Base-by-base conservation (phyloP, 2,797 vertebrate genomes). In the Melanitta fusca region DNA sequence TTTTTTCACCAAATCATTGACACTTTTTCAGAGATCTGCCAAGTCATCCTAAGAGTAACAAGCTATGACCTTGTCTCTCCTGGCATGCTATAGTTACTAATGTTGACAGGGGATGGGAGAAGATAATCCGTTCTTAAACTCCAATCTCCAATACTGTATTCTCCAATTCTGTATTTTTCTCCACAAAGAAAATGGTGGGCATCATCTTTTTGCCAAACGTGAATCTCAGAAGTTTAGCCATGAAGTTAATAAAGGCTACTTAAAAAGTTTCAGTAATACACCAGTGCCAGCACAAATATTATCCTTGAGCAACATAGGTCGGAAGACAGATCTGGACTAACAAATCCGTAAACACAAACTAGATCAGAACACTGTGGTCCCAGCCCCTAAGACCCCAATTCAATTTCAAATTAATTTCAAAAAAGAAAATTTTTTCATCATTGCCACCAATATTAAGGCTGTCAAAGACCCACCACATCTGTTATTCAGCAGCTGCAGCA, bases 401-500 rank as follows among this genome's bases (percentile, higher is more conserved):
- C 32, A 86, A 91, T 60, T 45, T 65, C 25, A 81, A 32, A 61
- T 96, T 57, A 38, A 93, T 56, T 87, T 91, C 58, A 91, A 95
- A 94, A 80, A 62, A 84, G n/a, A 94, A 57, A 69, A 69, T 11
- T 5, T n/a, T 79, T 71, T 80, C 81, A 80, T 49, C 73, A 41
- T 89, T 95, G 72, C 51, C 58, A 93, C 38, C 74, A 84, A 69
- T 77, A 80, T 78, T 60, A 89, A 85, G 45, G 70, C 72, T 62
- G 41, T 71, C 84, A 91, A 87, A 92, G 66, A 70, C 62, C n/a
- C 36, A 86, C n/a, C 78, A 72, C 75, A 68, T 90, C 81, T 96
- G 92, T 79, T 91, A 66, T 25, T 82, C 61, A 85, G 80, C 92
- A 97, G 92, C 91, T 97, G 91, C 91, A 92, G 90, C 74, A 96